Base-by-base conservation (phyloP, 1,140 invertebrate genomes). In the Polypedilum vanderplanki region DNA sequence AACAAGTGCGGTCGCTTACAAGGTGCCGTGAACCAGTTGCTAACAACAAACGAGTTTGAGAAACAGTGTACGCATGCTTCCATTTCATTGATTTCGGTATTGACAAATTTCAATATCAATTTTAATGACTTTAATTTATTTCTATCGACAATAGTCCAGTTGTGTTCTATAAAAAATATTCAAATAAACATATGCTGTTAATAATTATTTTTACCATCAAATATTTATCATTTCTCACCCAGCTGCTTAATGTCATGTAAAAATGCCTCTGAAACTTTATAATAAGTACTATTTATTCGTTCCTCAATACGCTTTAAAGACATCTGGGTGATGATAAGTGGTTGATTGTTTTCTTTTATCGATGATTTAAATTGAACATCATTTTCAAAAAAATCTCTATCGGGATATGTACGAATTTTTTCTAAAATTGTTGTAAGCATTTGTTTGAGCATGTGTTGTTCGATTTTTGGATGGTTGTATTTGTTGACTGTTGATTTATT, bases 41-140 rank as follows among this genome's bases (percentile, higher is more conserved):
- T 85, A 65, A 90, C 88, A n/a, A 90, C 89, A 78, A 94, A 93
- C 15, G 95, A 90, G 79, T 93, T 94, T 24, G 89, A 84, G 81
- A 97, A 97, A 80, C 95, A 98, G 79, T 96, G 91, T 0, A 94
- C 90, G 81, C 95, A 98, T n/a, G 93, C 91, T 79, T 97, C 94
- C 76, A 97, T 95, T 84, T 97, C 95, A 73, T 87, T 88, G 83
- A 94, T 90, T 84, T 97, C 94, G 7, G 78, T 93, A 90, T 75
- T 90, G 89, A 75, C 92, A 94, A 1, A 92, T 87, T 80, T 95
- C 94, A 1, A 95, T 84, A 73, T 97, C 84, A 22, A 88, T 85
- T 79, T 93, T 93, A 12, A 64, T 64, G 93, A 78, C 41, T 87
- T 83, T 15, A 82, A 83, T 24, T 93, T 84, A 83, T 91, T 89